Percentiles rank a stretch among this genome's conserved stretches.
These are phyloP conservation scores for Chromis chromis DNA, from an alignment of 2,797 vertebrate genomes.

Conservation along the genomic window DNA sequence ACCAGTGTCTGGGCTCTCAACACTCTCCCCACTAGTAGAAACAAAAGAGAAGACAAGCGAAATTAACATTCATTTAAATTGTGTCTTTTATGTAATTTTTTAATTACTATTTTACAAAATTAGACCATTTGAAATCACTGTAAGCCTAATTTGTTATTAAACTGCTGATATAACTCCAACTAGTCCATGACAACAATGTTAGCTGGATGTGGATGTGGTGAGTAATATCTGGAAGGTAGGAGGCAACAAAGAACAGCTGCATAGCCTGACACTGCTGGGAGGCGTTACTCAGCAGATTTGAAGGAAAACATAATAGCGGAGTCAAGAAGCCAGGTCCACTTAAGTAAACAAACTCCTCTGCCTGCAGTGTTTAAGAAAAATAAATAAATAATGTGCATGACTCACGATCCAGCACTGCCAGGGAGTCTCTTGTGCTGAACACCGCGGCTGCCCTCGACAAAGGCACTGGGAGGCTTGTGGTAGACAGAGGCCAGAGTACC, in stretches of 20 bases:
- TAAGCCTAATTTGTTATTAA: not conserved
- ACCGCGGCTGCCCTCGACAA: constrained; percentile 96
- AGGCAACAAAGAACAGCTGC: constrained; percentile 25
- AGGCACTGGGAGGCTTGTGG: constrained; percentile 98
- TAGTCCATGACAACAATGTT: not conserved
- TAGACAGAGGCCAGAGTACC: constrained; percentile 96
- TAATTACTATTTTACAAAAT: not conserved
- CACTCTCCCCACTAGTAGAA: constrained; percentile 87
- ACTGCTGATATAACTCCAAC: not conserved
- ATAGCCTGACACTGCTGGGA: not conserved
- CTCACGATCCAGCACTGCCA: constrained; percentile 93
- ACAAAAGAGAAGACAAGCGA: not conserved
- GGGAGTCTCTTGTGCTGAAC: constrained; percentile 94
- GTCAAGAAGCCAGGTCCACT: constrained; percentile 25
- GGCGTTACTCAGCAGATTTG: constrained; percentile 27
- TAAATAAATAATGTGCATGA: constrained; percentile 50
- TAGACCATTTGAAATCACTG: not conserved
- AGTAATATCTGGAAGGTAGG: constrained; percentile 6
- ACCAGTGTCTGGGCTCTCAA: constrained; percentile 89
- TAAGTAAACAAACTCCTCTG: constrained; percentile 29
- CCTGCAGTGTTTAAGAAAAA: constrained; percentile 17
- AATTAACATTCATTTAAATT: not conserved
- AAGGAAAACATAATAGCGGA: constrained; percentile 18
- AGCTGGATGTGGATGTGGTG: not conserved
- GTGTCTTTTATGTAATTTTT: not conserved